These are phyloP conservation scores for Platalea minor DNA, from an alignment of 2,797 vertebrate genomes.

Conservation along the genomic window DNA sequence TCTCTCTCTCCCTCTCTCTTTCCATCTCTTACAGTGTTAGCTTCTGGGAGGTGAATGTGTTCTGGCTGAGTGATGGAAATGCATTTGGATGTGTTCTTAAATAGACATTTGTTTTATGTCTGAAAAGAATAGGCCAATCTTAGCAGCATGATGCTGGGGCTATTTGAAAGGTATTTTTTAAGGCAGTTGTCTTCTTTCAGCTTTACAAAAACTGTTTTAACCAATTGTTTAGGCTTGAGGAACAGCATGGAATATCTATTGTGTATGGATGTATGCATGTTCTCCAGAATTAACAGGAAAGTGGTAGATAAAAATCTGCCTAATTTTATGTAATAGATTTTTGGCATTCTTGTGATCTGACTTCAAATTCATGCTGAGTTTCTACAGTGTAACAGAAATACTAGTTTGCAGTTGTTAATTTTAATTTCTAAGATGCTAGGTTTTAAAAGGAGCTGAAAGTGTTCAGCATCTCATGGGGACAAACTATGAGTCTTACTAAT, in stretches of 20 bases:
- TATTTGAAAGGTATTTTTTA: slow-evolving; percentile 52
- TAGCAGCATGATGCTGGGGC: slow-evolving; percentile 13
- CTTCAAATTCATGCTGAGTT: slow-evolving; percentile 43
- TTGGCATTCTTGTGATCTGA: slow-evolving; percentile 55
- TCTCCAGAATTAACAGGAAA: slow-evolving; percentile 32
- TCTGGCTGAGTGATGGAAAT: slow-evolving; percentile 58
- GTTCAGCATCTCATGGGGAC: slow-evolving; percentile 55
- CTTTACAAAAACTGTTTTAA: slow-evolving; percentile 49
- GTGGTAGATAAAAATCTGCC: slow-evolving; percentile 41
- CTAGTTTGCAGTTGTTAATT: slow-evolving; percentile 58
- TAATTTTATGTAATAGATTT: slow-evolving; percentile 52
- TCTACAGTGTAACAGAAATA: slow-evolving; percentile 40
- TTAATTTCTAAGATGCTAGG: slow-evolving; percentile 45
- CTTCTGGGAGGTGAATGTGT: slow-evolving; percentile 56
- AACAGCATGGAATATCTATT: slow-evolving; percentile 34
- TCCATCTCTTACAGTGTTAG: slow-evolving; percentile 15
- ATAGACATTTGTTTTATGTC: slow-evolving; percentile 56
- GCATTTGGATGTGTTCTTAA: slow-evolving; percentile 59
- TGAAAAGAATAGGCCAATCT: slow-evolving; percentile 54
- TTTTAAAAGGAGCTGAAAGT: slow-evolving; percentile 53
- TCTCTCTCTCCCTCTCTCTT: background rate
- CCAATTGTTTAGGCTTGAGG: slow-evolving; percentile 34
- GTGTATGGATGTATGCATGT: background rate
- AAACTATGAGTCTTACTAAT: slow-evolving; percentile 64
- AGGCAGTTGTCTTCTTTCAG: slow-evolving; percentile 48